Conservation (phyloP, 2,797 vertebrate species). For the Hydrolagus colliei region DNA sequence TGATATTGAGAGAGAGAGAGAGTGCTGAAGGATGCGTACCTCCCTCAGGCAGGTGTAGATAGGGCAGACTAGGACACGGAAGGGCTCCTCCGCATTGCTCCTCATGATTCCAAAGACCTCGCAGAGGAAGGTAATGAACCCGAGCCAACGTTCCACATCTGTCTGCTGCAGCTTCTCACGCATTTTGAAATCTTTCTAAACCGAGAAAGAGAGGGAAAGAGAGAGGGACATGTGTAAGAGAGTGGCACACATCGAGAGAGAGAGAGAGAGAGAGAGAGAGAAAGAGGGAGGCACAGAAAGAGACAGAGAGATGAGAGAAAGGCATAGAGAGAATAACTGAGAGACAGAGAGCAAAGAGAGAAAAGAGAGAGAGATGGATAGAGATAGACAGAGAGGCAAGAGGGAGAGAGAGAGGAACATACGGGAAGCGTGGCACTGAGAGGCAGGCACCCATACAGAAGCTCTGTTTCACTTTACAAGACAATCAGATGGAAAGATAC, state of each 20-base stretch:
- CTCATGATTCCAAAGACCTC: conserved; percentile 94
- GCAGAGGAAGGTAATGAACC: conserved; percentile 96
- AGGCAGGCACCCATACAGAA: no score
- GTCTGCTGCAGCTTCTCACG: conserved; percentile 79
- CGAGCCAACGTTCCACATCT: conserved; percentile 89
- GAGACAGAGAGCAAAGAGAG: not conserved
- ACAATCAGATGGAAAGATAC: no score
- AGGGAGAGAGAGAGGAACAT: not conserved
- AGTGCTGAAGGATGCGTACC: conserved; percentile 50
- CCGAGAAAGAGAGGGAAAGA: conserved; percentile 26
- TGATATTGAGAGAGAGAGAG: not conserved
- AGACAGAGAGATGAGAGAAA: not conserved
- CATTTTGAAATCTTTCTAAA: conserved; percentile 83
- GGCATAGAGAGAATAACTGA: not conserved
- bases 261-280: not conserved
- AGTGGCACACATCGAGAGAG: not conserved
- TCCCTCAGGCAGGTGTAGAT: conserved; percentile 95
- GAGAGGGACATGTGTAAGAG: not conserved
- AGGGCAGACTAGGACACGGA: conserved; percentile 88
- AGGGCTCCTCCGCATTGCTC: conserved; percentile 86
- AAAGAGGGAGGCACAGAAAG: not conserved
- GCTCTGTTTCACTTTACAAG: no score
- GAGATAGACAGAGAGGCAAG: not conserved
- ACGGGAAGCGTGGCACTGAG: no score
- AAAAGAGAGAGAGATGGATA: conserved; percentile 38